Base-by-base conservation (phyloP, 2,797 vertebrate genomes). In the Scolopax rusticola region DNA sequence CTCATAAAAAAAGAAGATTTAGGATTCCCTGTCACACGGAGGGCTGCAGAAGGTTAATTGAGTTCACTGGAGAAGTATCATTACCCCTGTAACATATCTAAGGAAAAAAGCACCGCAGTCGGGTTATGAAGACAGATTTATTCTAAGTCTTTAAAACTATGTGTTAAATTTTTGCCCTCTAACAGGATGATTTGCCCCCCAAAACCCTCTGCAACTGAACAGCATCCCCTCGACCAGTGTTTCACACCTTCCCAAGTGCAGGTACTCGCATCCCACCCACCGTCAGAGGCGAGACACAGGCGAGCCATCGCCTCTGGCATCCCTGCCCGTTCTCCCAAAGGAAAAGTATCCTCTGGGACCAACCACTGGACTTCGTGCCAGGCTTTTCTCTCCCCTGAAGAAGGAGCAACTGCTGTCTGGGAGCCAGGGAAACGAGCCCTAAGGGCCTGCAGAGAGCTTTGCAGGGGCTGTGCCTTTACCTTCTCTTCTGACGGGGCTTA, bases 11-110 rank as follows among this genome's bases (percentile, higher is more conserved):
- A 21, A 87, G 75, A 89, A 89, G 94, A 95, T 94, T 95, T 95
- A 97, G 92, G 94, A 90, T 56, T 68, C 78, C 59, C 75, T 73
- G 87, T 94, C 97, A 85, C 81, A 89, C 0, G 0, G 80, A 82
- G 95, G 84, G 88, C 87, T 92, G 68, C 78, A 80, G 88, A 82
- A 96, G 94, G 97, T 95, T 96, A 95, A 96, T 97, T 95, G 92
- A 95, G 95, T 96, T 97, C 95, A 92, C 81, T 14, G 61, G 17
- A 68, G 93, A 96, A 77, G 84, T 94, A 95, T 93, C 95, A 89
- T 95, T 92, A 95, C 94, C 74, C 83, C 92, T 71, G 61, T 60
- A 95, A 95, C 81, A 33, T n/a, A 92, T 27, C 75, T 74, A 71
- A 64, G 56, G 84, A 77, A 89, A 93, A 95, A 95, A 80, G 40